These are phyloP conservation scores for Tyria jacobaeae DNA, from an alignment of 2,888 invertebrate genomes.

Conservation along the genomic window DNA sequence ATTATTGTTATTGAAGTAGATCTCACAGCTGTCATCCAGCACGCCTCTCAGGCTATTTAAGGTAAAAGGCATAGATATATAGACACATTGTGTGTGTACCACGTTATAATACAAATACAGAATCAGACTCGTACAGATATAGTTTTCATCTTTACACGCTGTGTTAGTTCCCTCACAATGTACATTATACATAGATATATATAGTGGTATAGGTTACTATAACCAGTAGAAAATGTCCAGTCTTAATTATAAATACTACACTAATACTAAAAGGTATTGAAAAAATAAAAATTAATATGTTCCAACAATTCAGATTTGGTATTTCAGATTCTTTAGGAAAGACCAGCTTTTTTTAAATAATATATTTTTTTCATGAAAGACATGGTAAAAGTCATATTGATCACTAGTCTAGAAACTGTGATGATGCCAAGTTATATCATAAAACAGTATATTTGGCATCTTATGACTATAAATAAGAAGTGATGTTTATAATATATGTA, in stretches of 20 bases:
- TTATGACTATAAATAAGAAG: constrained; percentile 9
- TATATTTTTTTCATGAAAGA: constrained; percentile 15
- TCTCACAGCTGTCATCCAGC: background rate
- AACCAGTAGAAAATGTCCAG: constrained; percentile 15
- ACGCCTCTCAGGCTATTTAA: constrained; percentile 15
- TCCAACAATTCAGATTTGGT: constrained; percentile 24
- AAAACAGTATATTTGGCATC: constrained; percentile 25
- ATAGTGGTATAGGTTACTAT: constrained; percentile 17
- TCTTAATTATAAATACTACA: constrained; percentile 19
- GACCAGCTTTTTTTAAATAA: constrained; percentile 42
- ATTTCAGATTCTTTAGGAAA: constrained; percentile 27
- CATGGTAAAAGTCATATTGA: constrained; percentile 15
- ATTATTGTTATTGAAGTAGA: too few relatives aligned
- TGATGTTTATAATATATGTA: constrained; percentile 11
- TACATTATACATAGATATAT: constrained; percentile 18
- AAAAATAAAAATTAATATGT: constrained; percentile 14
- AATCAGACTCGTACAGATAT: background rate
- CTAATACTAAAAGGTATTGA: constrained; percentile 15
- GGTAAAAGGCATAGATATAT: constrained; percentile 33
- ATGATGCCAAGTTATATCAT: constrained; percentile 27
- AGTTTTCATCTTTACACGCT: constrained; percentile 18
- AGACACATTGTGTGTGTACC: constrained; percentile 30
- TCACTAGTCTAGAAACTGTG: constrained; percentile 14
- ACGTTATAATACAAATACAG: background rate
- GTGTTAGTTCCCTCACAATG: constrained; percentile 32